Evolutionary conservation across 1,140 invertebrate species (phyloP), one percentile per base, ranked within the genome.

Genomic region (Pachyrhynchus sulphureomaculatus): DNA sequence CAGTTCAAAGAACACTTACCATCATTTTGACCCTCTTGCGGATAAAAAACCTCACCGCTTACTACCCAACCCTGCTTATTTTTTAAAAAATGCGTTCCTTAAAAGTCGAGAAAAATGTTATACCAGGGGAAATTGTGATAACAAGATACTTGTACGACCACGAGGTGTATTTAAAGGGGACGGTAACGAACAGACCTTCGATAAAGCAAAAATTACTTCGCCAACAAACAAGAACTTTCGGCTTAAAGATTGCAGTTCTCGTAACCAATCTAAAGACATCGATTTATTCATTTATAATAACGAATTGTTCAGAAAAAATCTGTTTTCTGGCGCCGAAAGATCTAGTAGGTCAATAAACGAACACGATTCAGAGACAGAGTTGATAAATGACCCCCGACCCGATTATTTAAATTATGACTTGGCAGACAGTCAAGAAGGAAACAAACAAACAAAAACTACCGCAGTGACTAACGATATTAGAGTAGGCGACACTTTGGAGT

Each of bases 341-440:
- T 44, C 41, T 23, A 44, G 41, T 44, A 34, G 48, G 48, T 51
- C 48, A 47, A 62, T 62, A 33, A 23, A 62, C 36, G 44, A 56
- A 36, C 17, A 9, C 9, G 13, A 18, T 24, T 62, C 47, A 24
- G 44, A 23, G 23, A 39, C 37, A 32, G 44, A 33, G 10, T 49
- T 62, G 52, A 62, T 62, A 36, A 62, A 62, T 39, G 60, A 56
- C 23, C 33, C 29, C 4, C n/a, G 32, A 10, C 4, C 13, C 47
- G 23, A 33, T 36, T 47, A 49, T 56, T 52, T 47, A 52, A 54
- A 45, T 61, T 37, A 37, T 24, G 41, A 51, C 26, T 64, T 64
- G 62, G 62, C 62, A 64, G 20, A 24, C 10, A 34, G 32, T 64
- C 62, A 54, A 58, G 34, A 23, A 10, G 32, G n/a, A 42, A 23